Evolutionary conservation across 2,113 vertebrate genomes (phyloP).

Genomic region (Sceloporus undulatus): DNA sequence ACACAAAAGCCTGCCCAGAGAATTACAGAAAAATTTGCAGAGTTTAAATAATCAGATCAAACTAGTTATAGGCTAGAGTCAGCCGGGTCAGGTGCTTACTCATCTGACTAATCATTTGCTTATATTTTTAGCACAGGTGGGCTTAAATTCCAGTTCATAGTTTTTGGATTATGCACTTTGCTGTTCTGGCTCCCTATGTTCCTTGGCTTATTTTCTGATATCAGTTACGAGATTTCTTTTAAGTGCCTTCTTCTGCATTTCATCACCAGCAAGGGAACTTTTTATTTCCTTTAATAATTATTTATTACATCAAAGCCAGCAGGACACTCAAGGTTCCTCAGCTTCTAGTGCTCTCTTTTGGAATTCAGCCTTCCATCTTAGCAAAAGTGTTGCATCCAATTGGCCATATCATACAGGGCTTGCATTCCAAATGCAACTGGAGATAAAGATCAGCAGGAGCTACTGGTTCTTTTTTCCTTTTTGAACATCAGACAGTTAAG

Average conservation of each 20-base stretch:
- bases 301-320: slow-evolving; percentile 66
- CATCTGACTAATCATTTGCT: slow-evolving; percentile 7
- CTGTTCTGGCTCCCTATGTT: slow-evolving; percentile 20
- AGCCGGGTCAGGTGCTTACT: background rate
- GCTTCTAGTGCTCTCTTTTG: slow-evolving; percentile 69
- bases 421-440: slow-evolving; percentile 24
- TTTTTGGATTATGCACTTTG: slow-evolving; percentile 1
- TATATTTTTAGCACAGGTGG: background rate
- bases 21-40: background rate
- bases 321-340: slow-evolving; percentile 59
- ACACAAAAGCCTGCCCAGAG: background rate
- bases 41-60: background rate
- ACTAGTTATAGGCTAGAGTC: background rate
- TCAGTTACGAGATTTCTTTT: slow-evolving; percentile 11
- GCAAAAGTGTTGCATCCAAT: slow-evolving; percentile 59
- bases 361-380: slow-evolving; percentile 57
- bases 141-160: slow-evolving; percentile 12
- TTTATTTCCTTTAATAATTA: slow-evolving; percentile 56
- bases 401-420: slow-evolving; percentile 58
- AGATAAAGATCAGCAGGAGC: slow-evolving; percentile 34
- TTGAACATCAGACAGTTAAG: slow-evolving; percentile 25
- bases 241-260: background rate
- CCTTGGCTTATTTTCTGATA: slow-evolving; percentile 36
- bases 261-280: slow-evolving; percentile 10
- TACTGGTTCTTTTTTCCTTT: slow-evolving; percentile 40